Evolutionary conservation across 1,140 invertebrate species (phyloP).

Genomic region (Ceratina australensis): DNA sequence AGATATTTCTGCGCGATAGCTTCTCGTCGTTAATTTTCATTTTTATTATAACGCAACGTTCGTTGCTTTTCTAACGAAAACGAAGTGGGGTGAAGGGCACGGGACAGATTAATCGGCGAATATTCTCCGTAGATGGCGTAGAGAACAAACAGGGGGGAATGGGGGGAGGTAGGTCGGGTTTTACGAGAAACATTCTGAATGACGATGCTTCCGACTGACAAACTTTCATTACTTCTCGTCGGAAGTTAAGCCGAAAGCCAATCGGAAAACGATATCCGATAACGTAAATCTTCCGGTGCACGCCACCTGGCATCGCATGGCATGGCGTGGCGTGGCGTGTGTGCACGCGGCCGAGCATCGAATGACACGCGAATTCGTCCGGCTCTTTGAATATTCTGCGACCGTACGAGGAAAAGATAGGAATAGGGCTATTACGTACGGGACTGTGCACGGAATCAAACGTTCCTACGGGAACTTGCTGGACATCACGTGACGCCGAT

Average conservation of each 20-base stretch:
- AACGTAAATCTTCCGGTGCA: slow-evolving; percentile 66
- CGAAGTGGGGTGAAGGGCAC: too few species aligned
- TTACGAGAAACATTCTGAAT: slow-evolving; percentile 8
- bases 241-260: slow-evolving; percentile 63
- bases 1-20: neutral
- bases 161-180: neutral
- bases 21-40: neutral
- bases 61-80: neutral
- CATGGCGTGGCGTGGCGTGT: slow-evolving; percentile 40
- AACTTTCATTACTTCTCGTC: slow-evolving; percentile 68
- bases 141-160: neutral
- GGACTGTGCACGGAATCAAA: slow-evolving; percentile 38
- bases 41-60: too few species aligned
- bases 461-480: slow-evolving; percentile 28
- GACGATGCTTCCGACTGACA: slow-evolving; percentile 54
- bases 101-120: neutral
- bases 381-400: slow-evolving; percentile 44
- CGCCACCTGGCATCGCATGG: slow-evolving; percentile 33
- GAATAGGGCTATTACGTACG: slow-evolving; percentile 27
- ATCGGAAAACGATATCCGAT: slow-evolving; percentile 74
- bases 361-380: slow-evolving; percentile 54
- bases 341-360: slow-evolving; percentile 40
- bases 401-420: slow-evolving; percentile 35
- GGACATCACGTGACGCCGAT: slow-evolving; percentile 41
- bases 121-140: slow-evolving; percentile 4